Percentiles rank a stretch among this genome's conserved stretches.
Conservation (phyloP, 2,888 invertebrate species). For the Rhorus exstirpatorius region DNA sequence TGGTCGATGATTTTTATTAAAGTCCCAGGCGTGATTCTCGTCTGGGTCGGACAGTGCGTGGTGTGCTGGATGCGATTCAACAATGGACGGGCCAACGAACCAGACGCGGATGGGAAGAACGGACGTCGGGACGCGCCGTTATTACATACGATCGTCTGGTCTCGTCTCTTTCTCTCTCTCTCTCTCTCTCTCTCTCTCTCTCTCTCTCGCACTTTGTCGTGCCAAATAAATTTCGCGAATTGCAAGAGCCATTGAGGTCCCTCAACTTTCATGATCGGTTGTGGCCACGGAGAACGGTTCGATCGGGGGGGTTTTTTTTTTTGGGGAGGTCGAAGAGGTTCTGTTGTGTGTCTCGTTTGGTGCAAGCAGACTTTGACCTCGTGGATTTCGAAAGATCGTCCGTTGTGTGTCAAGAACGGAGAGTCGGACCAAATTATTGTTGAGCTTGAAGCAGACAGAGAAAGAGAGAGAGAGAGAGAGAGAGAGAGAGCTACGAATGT, state of each 20-base stretch:
- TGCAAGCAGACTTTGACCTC: slow-evolving; percentile 64
- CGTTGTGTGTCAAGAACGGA: slow-evolving; percentile 31
- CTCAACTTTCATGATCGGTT: slow-evolving; percentile 43
- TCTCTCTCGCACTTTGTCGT: slow-evolving; percentile 47
- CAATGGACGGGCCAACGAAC: slow-evolving; percentile 72
- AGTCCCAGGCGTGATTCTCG: slow-evolving; percentile 30
- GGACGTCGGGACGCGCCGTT: slow-evolving; percentile 54
- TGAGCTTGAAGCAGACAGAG: neutral
- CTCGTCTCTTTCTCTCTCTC: too few species aligned
- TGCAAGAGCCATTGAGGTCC: slow-evolving; percentile 40
- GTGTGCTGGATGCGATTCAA: slow-evolving; percentile 48
- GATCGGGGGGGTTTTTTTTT: slow-evolving; percentile 12
- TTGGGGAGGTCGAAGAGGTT: neutral
- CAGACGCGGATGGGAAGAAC: slow-evolving; percentile 62
- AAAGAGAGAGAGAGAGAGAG: too few species aligned
- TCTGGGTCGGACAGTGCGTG: slow-evolving; percentile 3
- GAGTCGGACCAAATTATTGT: slow-evolving; percentile 16
- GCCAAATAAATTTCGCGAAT: slow-evolving; percentile 64
- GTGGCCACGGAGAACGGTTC: neutral
- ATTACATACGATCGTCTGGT: slow-evolving; percentile 40
- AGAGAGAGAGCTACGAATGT: too few species aligned
- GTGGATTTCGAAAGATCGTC: slow-evolving; percentile 49
- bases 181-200: too few species aligned
- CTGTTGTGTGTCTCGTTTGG: too few species aligned
- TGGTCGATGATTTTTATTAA: slow-evolving; percentile 41